Base-by-base conservation (phyloP, 2,113 vertebrate genomes). In the Engraulis encrasicolus region DNA sequence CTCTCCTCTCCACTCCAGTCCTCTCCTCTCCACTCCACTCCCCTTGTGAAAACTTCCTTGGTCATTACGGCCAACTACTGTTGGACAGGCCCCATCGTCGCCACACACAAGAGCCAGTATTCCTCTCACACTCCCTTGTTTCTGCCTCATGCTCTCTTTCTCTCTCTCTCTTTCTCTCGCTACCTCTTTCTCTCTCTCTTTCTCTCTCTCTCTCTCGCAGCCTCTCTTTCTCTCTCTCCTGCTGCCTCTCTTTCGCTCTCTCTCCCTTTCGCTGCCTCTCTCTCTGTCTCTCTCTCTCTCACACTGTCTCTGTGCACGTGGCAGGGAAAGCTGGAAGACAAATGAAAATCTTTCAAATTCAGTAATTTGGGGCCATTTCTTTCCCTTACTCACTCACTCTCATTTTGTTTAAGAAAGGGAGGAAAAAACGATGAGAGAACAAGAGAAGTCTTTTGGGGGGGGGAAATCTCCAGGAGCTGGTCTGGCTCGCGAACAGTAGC, bases 1-100 rank as follows among this genome's bases (percentile, higher is more conserved):
- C n/a, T n/a, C n/a, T n/a, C n/a, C n/a, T n/a, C n/a, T n/a, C n/a
- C n/a, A n/a, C n/a, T n/a, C n/a, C n/a, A n/a, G n/a, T n/a, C n/a
- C n/a, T n/a, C n/a, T n/a, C n/a, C n/a, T n/a, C n/a, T n/a, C n/a
- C n/a, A 45, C 48, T 78, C 45, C 27, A 34, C 49, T 80, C 48
- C 36, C 61, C 37, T 37, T 86, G 19, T 83, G 45, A 87, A 52
- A 85, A 83, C 84, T 74, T 81, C 81, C 50, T 71, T 36, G 48
- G 23, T 48, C 78, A 81, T 61, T 81, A 80, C 74, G 12, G 66
- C 66, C 66, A 74, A 74, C 66, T 74, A 74, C 66, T 74, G 31
- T 34, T 74, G 66, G 66, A 27, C 11, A 74, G 61, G 66, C 23
- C 14, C 66, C 66, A 31, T 0, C 27, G 23, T 5, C 27, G n/a